Percentiles rank a stretch among this genome's conserved stretches.
Conservation (phyloP, 1,140 invertebrate species). For the Drosophila asahinai region DNA sequence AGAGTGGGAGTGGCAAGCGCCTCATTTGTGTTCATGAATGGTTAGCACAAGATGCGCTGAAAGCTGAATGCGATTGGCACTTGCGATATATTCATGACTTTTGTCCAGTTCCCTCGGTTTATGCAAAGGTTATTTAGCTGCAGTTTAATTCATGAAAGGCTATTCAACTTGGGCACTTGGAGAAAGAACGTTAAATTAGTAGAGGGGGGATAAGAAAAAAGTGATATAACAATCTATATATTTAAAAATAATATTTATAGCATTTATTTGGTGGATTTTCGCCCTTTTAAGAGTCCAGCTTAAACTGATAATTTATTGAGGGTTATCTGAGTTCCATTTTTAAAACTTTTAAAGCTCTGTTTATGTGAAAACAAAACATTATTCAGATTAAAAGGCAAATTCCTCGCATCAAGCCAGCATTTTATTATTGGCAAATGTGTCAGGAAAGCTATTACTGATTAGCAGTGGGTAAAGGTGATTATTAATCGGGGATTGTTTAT, state of each 20-base stretch:
- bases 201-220: not conserved
- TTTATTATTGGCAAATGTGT: conserved; percentile 13
- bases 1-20: conserved; percentile 7
- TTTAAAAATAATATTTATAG: not conserved
- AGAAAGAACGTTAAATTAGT: not conserved
- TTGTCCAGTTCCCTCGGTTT: not conserved
- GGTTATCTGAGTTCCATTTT: not conserved
- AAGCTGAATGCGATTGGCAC: conserved; percentile 24
- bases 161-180: conserved; percentile 1
- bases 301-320: not conserved
- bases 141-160: not conserved
- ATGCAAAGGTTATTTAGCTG: not conserved
- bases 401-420: not conserved
- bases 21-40: conserved; percentile 34
- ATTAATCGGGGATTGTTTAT: not conserved
- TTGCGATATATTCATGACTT: conserved; percentile 25
- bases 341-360: not conserved
- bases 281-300: not conserved
- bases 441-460: conserved; percentile 1
- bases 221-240: no score
- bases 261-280: not conserved
- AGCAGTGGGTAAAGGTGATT: not conserved
- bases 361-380: not conserved
- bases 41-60: conserved; percentile 27
- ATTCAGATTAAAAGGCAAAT: not conserved